These are phyloP conservation scores for Drosophila suboccidentalis DNA, from an alignment of 2,888 invertebrate genomes.

Conservation along the genomic window DNA sequence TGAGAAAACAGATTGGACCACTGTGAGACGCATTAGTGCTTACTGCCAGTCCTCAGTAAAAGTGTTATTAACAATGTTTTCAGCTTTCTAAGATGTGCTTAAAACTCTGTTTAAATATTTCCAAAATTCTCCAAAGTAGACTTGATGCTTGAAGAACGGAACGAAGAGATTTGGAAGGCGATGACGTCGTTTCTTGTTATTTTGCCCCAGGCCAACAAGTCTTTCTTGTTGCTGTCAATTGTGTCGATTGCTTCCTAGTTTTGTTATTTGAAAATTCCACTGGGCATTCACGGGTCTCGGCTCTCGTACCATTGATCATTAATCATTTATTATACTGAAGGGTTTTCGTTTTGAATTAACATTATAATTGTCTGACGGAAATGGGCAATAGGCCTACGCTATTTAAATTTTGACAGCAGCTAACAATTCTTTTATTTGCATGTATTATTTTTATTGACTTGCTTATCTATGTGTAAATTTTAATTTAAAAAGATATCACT, in stretches of 20 bases:
- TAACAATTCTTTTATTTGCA: neutral
- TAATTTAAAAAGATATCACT: neutral
- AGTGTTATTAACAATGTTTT: slow-evolving; percentile 7
- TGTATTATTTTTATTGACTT: slow-evolving; percentile 10
- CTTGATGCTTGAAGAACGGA: neutral
- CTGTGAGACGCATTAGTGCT: slow-evolving; percentile 24
- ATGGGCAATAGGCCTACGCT: slow-evolving; percentile 29
- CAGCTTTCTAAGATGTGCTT: slow-evolving; percentile 3
- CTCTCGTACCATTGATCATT: slow-evolving; percentile 32
- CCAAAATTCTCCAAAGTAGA: neutral
- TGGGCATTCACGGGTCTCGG: slow-evolving; percentile 27
- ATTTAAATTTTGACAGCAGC: slow-evolving; percentile 8
- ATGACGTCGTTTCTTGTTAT: slow-evolving; percentile 9
- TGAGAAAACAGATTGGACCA: slow-evolving; percentile 69
- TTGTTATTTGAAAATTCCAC: slow-evolving; percentile 14
- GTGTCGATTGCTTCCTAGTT: slow-evolving; percentile 35
- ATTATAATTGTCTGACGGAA: slow-evolving; percentile 42
- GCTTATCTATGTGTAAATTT: slow-evolving; percentile 10
- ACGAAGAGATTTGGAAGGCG: neutral
- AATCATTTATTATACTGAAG: slow-evolving; percentile 63
- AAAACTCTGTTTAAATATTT: slow-evolving; percentile 6
- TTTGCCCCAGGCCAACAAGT: slow-evolving; percentile 9
- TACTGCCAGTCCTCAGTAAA: neutral
- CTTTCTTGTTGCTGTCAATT: slow-evolving; percentile 6
- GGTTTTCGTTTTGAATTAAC: slow-evolving; percentile 33